phyloP scores from a whole-genome alignment of 2,888 invertebrate species.

The Seladonia tumulorum region DNA sequence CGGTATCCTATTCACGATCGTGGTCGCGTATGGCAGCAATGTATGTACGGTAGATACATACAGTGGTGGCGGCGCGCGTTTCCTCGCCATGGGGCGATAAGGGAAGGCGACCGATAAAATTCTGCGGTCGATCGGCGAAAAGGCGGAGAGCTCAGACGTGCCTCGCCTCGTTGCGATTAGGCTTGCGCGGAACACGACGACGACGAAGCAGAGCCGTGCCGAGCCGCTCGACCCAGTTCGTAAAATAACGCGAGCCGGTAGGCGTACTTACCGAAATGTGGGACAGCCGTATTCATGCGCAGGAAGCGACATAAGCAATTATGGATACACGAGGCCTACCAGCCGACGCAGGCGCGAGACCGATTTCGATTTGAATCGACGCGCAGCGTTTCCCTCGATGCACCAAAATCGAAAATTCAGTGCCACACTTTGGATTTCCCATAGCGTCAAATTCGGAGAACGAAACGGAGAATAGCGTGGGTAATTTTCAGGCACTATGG shows the following conservation, averaged over 20 bases:
- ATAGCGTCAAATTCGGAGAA: too few relatives aligned
- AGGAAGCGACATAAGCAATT: constrained; percentile 53
- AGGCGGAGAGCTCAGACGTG: not conserved
- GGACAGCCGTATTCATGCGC: constrained; percentile 65
- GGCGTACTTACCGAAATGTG: constrained; percentile 64
- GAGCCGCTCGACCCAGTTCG: constrained; percentile 59
- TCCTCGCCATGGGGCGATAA: constrained; percentile 30
- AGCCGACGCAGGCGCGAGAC: constrained; percentile 21
- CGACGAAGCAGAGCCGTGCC: not conserved
- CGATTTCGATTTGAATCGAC: constrained; percentile 16
- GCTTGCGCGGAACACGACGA: constrained; percentile 26
- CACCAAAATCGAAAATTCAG: too few relatives aligned
- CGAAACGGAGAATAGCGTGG: too few relatives aligned
- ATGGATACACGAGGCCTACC: constrained; percentile 35
- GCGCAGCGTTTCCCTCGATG: not conserved
- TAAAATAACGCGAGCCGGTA: constrained; percentile 50
- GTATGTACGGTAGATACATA: not conserved
- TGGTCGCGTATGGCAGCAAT: not conserved
- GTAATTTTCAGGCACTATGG: too few relatives aligned
- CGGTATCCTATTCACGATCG: constrained; percentile 20
- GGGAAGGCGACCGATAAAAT: constrained; percentile 25
- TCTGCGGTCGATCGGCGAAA: constrained; percentile 24
- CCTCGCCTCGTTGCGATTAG: constrained; percentile 42
- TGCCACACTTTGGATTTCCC: too few relatives aligned
- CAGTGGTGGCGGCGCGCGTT: constrained; percentile 9